A percentile compares a stretch with the other conserved stretches of the same genome.
phyloP scores from a whole-genome alignment of 2,888 invertebrate genomes.

The Caenorhabditis wallacei region DNA sequence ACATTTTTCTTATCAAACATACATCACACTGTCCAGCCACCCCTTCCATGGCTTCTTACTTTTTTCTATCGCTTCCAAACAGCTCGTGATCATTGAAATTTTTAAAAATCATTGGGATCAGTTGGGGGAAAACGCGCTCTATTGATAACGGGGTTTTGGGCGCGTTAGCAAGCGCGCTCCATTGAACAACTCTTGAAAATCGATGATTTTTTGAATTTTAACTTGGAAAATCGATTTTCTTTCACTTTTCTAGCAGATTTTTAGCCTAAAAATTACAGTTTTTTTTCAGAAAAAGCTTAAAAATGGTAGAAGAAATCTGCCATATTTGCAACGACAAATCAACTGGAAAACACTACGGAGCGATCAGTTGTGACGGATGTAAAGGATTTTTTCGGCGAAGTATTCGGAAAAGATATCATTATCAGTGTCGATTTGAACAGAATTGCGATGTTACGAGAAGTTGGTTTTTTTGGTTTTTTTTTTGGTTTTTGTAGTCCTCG shows the following conservation, averaged over 20 bases:
- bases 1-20: constrained; percentile 34
- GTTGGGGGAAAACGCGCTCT: too few species aligned
- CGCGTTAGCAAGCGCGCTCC: too few species aligned
- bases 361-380: constrained; percentile 81
- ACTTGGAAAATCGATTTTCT: constrained; percentile 12
- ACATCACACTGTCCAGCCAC: constrained; percentile 7
- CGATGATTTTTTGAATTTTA: too few species aligned
- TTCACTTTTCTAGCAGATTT: not conserved
- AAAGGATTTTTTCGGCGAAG: constrained; percentile 83
- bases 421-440: constrained; percentile 81
- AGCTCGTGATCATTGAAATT: too few species aligned
- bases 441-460: constrained; percentile 82
- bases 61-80: constrained; percentile 14
- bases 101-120: too few species aligned
- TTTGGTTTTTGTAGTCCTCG: not conserved
- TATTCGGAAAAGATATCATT: constrained; percentile 81
- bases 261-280: not conserved
- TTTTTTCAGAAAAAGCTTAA: not conserved
- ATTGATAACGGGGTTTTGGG: too few species aligned
- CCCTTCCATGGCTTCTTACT: not conserved
- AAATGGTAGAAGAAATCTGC: constrained; percentile 75
- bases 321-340: constrained; percentile 80
- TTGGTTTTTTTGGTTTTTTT: constrained; percentile 48
- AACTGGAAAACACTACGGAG: constrained; percentile 82
- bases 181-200: too few species aligned